Base-by-base conservation (phyloP, 2,888 invertebrate genomes). In the Synanthedon myopaeformis region DNA sequence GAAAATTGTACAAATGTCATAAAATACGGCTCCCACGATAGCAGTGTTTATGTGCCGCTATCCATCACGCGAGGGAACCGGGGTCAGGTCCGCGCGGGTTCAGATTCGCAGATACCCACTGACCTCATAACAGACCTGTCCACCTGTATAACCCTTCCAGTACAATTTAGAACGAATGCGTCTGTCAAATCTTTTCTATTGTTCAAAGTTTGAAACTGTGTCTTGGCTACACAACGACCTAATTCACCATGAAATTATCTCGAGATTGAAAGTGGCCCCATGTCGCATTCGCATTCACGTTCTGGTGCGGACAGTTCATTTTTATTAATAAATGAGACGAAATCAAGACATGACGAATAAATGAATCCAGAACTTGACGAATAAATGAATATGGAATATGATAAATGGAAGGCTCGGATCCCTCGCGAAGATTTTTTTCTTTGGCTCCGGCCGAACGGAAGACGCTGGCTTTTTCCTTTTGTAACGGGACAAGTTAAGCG, bases 261-360 rank as follows among this genome's bases (percentile, higher is more conserved):
- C 70, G 72, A 83, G 83, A 82, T 85, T 82, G 84, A 82, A 87
- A 79, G 82, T 83, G 78, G 82, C 82, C 77, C 74, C 74, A 75
- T 74, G 81, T 79, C 78, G 74, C 77, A 69, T 73, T 73, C 77
- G 74, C 77, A 69, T 73, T 73, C 77, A 68, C 75, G 70, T 70
- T 78, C 83, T 88, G 88, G 74, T 79, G 66, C 67, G 79, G 88
- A 88, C 88, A 88, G 87, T 85, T 88, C 88, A 88, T 88, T 88
- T 88, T 88, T 88, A 88, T 88, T 88, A 88, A 87, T 87, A 88
- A 88, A 88, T 88, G 88, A 87, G 86, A 86, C 80, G 88, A 88
- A 88, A 88, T 88, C 88, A 88, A 87, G 87, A 87, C 85, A 83
- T 85, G 88, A 87, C 87, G 88, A 88, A 88, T 88, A 88, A 88